Conservation (phyloP, 2,797 vertebrate genomes). For the Acanthis flammea region DNA sequence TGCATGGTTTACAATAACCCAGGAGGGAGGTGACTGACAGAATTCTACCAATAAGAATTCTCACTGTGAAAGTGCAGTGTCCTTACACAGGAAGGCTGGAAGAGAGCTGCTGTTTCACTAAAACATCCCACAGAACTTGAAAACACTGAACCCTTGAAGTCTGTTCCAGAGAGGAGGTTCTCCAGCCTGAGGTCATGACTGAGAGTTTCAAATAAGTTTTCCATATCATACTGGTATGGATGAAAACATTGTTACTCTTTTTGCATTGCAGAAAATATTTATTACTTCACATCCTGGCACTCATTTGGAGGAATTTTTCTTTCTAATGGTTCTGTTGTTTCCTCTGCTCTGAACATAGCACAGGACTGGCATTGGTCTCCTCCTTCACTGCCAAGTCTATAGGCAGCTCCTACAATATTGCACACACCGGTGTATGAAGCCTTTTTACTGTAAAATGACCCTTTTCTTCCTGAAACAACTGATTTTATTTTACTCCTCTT, state of each 20-base stretch:
- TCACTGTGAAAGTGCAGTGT: neutral
- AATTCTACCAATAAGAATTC: neutral
- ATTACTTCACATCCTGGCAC: neutral
- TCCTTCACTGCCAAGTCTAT: neutral
- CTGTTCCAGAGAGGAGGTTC: neutral
- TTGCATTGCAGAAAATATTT: neutral
- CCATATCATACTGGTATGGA: neutral
- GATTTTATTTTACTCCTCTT: neutral
- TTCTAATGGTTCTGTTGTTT: neutral
- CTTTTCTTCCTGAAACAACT: neutral
- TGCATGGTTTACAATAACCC: neutral
- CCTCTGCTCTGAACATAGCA: neutral
- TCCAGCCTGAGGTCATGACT: neutral
- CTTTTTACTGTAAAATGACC: neutral
- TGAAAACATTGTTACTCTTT: neutral
- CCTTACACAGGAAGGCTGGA: neutral
- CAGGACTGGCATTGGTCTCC: neutral
- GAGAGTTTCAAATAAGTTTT: neutral
- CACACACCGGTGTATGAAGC: neutral
- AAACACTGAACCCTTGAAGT: neutral
- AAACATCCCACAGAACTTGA: neutral
- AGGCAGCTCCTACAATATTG: neutral
- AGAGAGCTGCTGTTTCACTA: neutral
- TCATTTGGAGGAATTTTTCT: neutral
- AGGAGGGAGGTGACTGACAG: neutral